These are phyloP conservation scores for Melipona bicolor DNA, from an alignment of 2,888 invertebrate species.

Conservation along the genomic window DNA sequence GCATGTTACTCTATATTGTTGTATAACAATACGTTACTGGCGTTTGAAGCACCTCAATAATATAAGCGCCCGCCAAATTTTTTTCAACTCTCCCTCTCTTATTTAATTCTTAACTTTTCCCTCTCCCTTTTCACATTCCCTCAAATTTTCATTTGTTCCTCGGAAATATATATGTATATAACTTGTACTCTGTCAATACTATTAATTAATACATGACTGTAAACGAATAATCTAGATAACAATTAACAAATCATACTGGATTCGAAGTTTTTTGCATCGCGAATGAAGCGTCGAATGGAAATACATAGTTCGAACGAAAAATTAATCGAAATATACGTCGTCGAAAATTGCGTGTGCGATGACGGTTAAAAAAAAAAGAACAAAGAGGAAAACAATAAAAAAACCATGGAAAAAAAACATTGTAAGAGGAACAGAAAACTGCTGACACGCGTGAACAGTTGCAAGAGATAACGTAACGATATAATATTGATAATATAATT, in stretches of 20 bases:
- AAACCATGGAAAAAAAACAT: neutral
- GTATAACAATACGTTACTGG: slow-evolving; percentile 1
- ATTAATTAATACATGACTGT: slow-evolving; percentile 35
- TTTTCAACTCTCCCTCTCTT: neutral
- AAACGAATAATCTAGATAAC: slow-evolving; percentile 53
- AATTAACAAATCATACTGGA: slow-evolving; percentile 38
- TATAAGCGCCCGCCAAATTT: neutral
- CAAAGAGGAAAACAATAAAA: neutral
- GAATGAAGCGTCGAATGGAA: neutral
- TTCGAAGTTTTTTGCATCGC: slow-evolving; percentile 4
- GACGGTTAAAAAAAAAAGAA: neutral
- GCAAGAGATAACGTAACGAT: neutral
- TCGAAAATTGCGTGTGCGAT: neutral
- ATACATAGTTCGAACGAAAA: neutral
- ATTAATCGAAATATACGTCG: neutral
- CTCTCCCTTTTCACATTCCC: neutral
- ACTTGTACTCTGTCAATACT: slow-evolving; percentile 24
- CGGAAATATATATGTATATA: neutral
- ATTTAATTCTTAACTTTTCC: neutral
- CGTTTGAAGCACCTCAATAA: slow-evolving; percentile 13
- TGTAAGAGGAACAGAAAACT: neutral
- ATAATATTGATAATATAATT: neutral
- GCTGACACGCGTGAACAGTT: neutral
- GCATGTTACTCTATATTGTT: neutral
- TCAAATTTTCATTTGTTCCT: slow-evolving; percentile 17